Base-by-base conservation (phyloP, 2,113 vertebrate species). In the Eleginops maclovinus region DNA sequence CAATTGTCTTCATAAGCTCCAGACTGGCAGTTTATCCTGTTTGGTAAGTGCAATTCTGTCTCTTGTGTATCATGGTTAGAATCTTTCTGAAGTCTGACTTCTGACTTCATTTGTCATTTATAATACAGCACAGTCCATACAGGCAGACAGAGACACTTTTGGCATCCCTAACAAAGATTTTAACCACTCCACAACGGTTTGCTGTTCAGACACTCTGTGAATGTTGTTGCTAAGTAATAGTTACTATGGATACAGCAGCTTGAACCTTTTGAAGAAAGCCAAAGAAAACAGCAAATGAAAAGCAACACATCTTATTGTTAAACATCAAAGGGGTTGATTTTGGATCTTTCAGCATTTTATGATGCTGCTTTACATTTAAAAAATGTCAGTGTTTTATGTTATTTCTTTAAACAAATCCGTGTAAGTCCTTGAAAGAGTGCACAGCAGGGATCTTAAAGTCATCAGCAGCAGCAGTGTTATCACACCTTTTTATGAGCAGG, bases 11-110 rank as follows among this genome's bases (percentile, higher is more conserved):
- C 94, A 96, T 98, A 90, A 96, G 95, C 90, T 96, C 95, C 81
- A 96, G 98, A 84, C 95, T 99, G 93, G 96, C 94, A 81, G 86
- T 99, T 87, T 98, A 94, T 91, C 98, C 98, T 77, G 87, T 99
- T 64, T 99, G 98, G 98, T 99, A 91, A 97, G 98, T 92, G 54
- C 70, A 40, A 53, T 65, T 53, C 47, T 84, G 9, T 58, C 64
- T 43, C 24, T 43, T 62, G n/a, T 75, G 40, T 51, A 24, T 22
- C 16, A 28, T 50, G 16, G 26, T 70, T 70, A 26, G 59, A 40
- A 55, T 80, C 53, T 21, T 65, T 19, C 26, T 70, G 60, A 72
- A 55, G 28, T 31, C 43, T 50, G 55, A 21, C 28, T 50, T 59
- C n/a, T n/a, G n/a, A n/a, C n/a, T n/a, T n/a, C n/a, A n/a, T n/a